Conservation (phyloP, 2,797 vertebrate species). For the Gobionotothen gibberifrons region DNA sequence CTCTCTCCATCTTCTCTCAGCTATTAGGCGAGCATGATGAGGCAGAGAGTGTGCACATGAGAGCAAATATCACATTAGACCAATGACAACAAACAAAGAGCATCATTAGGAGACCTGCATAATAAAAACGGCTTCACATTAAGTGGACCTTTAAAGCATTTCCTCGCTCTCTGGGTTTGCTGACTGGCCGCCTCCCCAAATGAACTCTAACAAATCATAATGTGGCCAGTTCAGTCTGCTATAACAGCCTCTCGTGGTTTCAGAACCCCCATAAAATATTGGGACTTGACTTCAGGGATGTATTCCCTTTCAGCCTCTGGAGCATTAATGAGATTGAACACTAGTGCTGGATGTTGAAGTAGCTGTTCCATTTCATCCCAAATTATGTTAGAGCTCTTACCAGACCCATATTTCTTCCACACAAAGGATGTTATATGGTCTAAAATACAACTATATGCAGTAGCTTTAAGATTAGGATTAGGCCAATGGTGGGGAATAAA, state of each 20-base stretch:
- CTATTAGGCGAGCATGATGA: slow-evolving; percentile 20
- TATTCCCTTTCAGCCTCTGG: background rate
- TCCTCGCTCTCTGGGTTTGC: slow-evolving; percentile 10
- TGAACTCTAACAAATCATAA: slow-evolving; percentile 7
- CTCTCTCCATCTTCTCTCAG: background rate
- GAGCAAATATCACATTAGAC: slow-evolving; percentile 51
- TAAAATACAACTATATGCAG: background rate
- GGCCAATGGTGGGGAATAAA: too few relatives aligned
- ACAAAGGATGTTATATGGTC: too few relatives aligned
- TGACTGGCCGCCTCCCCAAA: slow-evolving; percentile 32
- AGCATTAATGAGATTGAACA: background rate
- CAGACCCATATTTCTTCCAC: too few relatives aligned
- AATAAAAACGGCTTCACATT: slow-evolving; percentile 18
- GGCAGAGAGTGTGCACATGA: slow-evolving; percentile 36
- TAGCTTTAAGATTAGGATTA: background rate
- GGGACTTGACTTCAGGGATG: background rate
- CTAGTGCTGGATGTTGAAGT: too few relatives aligned
- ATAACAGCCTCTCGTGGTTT: background rate
- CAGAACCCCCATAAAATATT: background rate
- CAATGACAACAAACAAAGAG: slow-evolving; percentile 51
- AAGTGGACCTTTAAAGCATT: slow-evolving; percentile 29
- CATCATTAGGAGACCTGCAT: slow-evolving; percentile 18
- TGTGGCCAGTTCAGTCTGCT: background rate
- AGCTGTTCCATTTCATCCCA: too few relatives aligned
- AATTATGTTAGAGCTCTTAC: too few relatives aligned